Percentiles rank a stretch among this genome's conserved stretches.
Conservation (phyloP, 2,888 invertebrate genomes). For the Apomyelois bistriatella region DNA sequence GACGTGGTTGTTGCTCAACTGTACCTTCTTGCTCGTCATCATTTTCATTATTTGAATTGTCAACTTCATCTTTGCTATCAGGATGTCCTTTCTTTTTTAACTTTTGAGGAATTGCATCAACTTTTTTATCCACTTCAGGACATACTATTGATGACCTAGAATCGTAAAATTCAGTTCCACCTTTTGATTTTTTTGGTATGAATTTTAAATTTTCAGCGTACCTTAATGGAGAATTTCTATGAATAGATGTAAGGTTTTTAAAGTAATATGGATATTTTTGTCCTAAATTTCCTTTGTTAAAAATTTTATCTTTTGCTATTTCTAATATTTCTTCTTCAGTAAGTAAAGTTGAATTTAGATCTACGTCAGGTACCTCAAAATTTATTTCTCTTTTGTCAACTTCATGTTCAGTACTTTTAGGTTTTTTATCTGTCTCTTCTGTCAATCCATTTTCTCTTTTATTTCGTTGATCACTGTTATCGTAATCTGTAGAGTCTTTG, state of each 20-base stretch:
- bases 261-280: slow-evolving; percentile 85
- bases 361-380: slow-evolving; percentile 52
- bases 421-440: slow-evolving; percentile 1
- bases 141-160: slow-evolving; percentile 77
- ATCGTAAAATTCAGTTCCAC: slow-evolving; percentile 86
- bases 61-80: slow-evolving; percentile 47
- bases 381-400: slow-evolving; percentile 46
- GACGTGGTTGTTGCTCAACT: slow-evolving; percentile 63
- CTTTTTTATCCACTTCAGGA: slow-evolving; percentile 73
- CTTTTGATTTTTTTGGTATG: slow-evolving; percentile 82
- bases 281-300: slow-evolving; percentile 28
- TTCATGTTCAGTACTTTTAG: slow-evolving; percentile 30
- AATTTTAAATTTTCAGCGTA: slow-evolving; percentile 83
- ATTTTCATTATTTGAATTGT: slow-evolving; percentile 32
- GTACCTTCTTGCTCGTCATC: slow-evolving; percentile 31
- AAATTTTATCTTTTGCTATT: slow-evolving; percentile 35
- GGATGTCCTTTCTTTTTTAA: slow-evolving; percentile 53
- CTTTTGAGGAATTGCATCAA: slow-evolving; percentile 79
- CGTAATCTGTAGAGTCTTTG: slow-evolving; percentile 25
- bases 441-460: slow-evolving; percentile 34
- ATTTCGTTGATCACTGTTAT: slow-evolving; percentile 28
- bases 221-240: slow-evolving; percentile 81
- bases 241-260: slow-evolving; percentile 49
- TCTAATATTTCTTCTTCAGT: slow-evolving; percentile 42
- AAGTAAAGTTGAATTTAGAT: slow-evolving; percentile 51